phyloP scores from a whole-genome alignment of 2,888 invertebrate species.

The Taphrorychus bicolor region DNA sequence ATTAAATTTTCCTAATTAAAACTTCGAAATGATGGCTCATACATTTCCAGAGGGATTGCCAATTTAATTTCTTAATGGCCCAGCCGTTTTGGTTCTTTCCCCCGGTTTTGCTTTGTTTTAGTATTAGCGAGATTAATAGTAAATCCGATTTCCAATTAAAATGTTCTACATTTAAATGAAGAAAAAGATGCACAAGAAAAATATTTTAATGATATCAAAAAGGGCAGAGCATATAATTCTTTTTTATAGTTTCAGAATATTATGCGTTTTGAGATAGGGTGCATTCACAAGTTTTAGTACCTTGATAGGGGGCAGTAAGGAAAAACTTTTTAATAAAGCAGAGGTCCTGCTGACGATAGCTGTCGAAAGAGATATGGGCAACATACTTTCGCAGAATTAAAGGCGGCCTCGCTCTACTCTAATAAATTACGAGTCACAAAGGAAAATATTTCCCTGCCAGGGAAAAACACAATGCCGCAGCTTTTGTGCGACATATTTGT shows the following conservation, averaged over 20 bases:
- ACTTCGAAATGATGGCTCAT: slow-evolving; percentile 2
- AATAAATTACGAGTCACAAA: slow-evolving; percentile 35
- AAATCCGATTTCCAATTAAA: not conserved
- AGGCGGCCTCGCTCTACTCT: slow-evolving; percentile 8
- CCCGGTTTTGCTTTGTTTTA: not conserved
- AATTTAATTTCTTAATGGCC: slow-evolving; percentile 11
- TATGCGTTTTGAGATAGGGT: no score
- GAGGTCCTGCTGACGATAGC: not conserved
- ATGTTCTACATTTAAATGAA: not conserved
- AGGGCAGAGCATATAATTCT: no score
- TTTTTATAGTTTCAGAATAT: no score
- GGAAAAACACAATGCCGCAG: slow-evolving; percentile 26
- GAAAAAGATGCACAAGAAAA: not conserved
- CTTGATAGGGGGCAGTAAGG: no score
- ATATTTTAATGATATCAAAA: no score
- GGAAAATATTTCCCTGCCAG: slow-evolving; percentile 32
- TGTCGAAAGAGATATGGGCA: slow-evolving; percentile 34
- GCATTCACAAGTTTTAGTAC: no score
- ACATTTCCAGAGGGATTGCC: slow-evolving; percentile 7
- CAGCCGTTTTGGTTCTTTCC: not conserved
- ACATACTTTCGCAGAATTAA: slow-evolving; percentile 35
- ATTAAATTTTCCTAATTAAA: slow-evolving; percentile 4
- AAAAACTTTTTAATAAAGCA: not conserved
- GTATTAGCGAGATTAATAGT: not conserved
- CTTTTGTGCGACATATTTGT: slow-evolving; percentile 30